Evolutionary conservation across 1,140 invertebrate species (phyloP).

Genomic region (Heliconius himera): DNA sequence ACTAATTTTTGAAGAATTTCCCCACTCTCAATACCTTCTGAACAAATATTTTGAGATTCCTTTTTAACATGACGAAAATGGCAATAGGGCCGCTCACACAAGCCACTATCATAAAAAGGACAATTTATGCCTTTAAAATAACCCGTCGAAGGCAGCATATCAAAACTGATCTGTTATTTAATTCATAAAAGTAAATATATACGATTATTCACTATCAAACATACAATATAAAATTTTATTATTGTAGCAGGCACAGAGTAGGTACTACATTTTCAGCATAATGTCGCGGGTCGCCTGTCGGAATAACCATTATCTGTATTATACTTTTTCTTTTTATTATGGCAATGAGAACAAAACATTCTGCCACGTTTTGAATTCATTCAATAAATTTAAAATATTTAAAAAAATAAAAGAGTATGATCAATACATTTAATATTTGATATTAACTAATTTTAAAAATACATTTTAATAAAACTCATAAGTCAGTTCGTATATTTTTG

Average conservation of each 20-base stretch:
- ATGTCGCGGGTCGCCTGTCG: constrained; percentile 2
- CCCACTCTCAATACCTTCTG: constrained; percentile 71
- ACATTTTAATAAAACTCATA: background rate
- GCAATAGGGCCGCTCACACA: constrained; percentile 93
- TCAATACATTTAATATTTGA: too few relatives aligned
- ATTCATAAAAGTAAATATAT: constrained; percentile 31
- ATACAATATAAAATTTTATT: constrained; percentile 24
- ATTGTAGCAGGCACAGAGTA: constrained; percentile 25
- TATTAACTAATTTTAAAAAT: too few relatives aligned
- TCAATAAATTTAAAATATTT: background rate
- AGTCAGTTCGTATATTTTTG: background rate
- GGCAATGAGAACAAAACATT: background rate
- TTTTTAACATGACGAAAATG: constrained; percentile 92
- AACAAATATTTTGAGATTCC: constrained; percentile 71
- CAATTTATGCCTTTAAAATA: constrained; percentile 92
- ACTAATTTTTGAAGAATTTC: constrained; percentile 77
- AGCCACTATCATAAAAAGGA: constrained; percentile 90
- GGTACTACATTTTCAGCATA: constrained; percentile 3
- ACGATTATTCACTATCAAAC: constrained; percentile 18
- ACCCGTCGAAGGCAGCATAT: constrained; percentile 93
- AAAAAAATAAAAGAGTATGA: too few relatives aligned
- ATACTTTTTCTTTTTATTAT: background rate
- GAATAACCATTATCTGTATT: background rate
- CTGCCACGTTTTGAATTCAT: background rate
- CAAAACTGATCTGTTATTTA: constrained; percentile 25